A percentile compares a stretch with the other conserved stretches of the same genome.
Evolutionary conservation across 2,113 vertebrate genomes (phyloP).

Genomic region (Fulmarus glacialis): DNA sequence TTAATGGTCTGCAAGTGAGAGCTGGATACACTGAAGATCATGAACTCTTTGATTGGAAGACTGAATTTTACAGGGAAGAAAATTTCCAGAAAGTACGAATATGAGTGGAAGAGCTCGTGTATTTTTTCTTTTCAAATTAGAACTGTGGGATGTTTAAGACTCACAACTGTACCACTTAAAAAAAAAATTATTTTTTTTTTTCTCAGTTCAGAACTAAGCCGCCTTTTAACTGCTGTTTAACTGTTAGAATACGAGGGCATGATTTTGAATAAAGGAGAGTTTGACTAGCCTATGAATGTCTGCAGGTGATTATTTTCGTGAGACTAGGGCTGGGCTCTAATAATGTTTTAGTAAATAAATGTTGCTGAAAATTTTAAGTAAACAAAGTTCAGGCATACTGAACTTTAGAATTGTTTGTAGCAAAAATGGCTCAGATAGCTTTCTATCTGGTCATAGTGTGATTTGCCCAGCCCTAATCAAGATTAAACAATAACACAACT

Average conservation of each 20-base stretch:
- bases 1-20: slow-evolving; percentile 53
- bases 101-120: background rate
- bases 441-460: slow-evolving; percentile 80
- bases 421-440: slow-evolving; percentile 78
- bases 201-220: slow-evolving; percentile 51
- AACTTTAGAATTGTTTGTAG: slow-evolving; percentile 67
- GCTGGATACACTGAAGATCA: background rate
- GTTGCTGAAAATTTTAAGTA: slow-evolving; percentile 68
- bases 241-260: slow-evolving; percentile 64
- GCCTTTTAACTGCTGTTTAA: slow-evolving; percentile 65
- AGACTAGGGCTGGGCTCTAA: slow-evolving; percentile 85
- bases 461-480: slow-evolving; percentile 84
- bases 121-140: slow-evolving; percentile 22
- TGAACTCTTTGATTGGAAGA: slow-evolving; percentile 8
- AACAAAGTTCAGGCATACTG: slow-evolving; percentile 67
- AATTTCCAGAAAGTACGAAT: background rate
- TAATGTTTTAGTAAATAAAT: slow-evolving; percentile 63
- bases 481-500: slow-evolving; percentile 69
- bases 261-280: slow-evolving; percentile 56
- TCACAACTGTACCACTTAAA: slow-evolving; percentile 37
- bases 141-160: slow-evolving; percentile 36
- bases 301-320: slow-evolving; percentile 73
- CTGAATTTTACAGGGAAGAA: slow-evolving; percentile 33
- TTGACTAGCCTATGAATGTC: slow-evolving; percentile 72
- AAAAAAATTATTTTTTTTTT: slow-evolving; percentile 16